Conservation (phyloP, 2,797 vertebrate genomes). For the Rhinoraja longicauda region DNA sequence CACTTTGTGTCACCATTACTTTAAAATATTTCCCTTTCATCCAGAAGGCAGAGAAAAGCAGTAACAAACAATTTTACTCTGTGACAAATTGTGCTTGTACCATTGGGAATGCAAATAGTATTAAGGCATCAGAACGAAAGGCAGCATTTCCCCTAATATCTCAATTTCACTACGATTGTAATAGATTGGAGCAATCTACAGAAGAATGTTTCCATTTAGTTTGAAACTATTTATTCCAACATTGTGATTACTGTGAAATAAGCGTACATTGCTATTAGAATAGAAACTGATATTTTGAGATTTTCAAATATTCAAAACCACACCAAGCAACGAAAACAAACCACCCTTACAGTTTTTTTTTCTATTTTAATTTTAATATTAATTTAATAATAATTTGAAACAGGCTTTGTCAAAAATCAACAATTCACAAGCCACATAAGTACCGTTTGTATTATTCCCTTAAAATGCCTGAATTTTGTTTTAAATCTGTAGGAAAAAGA, state of each 20-base stretch:
- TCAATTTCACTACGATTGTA: too few relatives aligned
- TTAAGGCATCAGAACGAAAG: neutral
- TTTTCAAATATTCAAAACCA: neutral
- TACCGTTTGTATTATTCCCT: neutral
- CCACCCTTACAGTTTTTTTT: too few relatives aligned
- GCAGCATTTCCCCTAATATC: too few relatives aligned
- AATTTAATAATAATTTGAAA: neutral
- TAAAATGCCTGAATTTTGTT: neutral
- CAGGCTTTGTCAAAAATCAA: neutral
- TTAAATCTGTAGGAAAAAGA: neutral
- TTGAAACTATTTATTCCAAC: neutral
- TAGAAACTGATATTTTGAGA: neutral
- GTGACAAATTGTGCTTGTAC: neutral
- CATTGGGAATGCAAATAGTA: neutral
- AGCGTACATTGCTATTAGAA: neutral
- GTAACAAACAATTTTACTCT: neutral
- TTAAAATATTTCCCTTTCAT: too few relatives aligned
- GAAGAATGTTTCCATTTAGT: neutral
- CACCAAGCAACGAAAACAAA: neutral
- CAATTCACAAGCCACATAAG: neutral
- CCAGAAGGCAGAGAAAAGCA: too few relatives aligned
- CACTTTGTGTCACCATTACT: too few relatives aligned
- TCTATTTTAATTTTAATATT: too few relatives aligned
- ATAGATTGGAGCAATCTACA: neutral
- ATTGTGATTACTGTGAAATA: neutral